phyloP scores from a whole-genome alignment of 2,797 vertebrate species.

The Cyprinodon diabolis region DNA sequence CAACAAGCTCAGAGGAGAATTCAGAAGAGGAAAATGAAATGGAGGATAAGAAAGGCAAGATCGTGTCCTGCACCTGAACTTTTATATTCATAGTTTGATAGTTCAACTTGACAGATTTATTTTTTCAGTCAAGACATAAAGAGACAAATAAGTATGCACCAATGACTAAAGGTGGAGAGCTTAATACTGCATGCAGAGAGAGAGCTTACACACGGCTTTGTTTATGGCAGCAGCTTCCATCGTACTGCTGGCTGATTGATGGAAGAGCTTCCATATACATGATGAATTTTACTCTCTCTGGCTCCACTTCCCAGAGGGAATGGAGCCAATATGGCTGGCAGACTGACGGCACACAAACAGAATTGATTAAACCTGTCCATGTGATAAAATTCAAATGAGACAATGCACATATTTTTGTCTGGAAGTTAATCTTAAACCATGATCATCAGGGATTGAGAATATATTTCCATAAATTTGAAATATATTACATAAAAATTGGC shows the following conservation, averaged over 20 bases:
- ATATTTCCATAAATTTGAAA: slow-evolving; percentile 17
- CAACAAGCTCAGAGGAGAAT: slow-evolving; percentile 40
- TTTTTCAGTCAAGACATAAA: slow-evolving; percentile 19
- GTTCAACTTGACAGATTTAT: slow-evolving; percentile 20
- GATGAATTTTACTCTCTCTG: slow-evolving; percentile 48
- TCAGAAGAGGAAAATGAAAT: slow-evolving; percentile 39
- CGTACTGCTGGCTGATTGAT: slow-evolving; percentile 52
- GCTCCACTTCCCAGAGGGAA: neutral
- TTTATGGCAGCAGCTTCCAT: slow-evolving; percentile 33
- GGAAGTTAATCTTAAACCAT: slow-evolving; percentile 4
- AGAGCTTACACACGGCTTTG: slow-evolving; percentile 19
- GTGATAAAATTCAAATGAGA: slow-evolving; percentile 51
- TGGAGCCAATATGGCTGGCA: slow-evolving; percentile 40
- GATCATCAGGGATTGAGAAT: slow-evolving; percentile 2
- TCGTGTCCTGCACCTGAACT: neutral
- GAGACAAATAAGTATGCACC: neutral
- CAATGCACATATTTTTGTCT: neutral
- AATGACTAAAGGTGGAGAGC: slow-evolving; percentile 13
- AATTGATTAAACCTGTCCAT: slow-evolving; percentile 40
- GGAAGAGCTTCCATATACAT: slow-evolving; percentile 63
- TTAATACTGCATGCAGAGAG: neutral
- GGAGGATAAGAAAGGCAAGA: slow-evolving; percentile 58
- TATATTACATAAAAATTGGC: slow-evolving; percentile 28
- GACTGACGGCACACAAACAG: slow-evolving; percentile 39
- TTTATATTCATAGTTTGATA: slow-evolving; percentile 7